Conservation (phyloP, 92 coral and sea anemone species). For the Siderastrea radians region DNA sequence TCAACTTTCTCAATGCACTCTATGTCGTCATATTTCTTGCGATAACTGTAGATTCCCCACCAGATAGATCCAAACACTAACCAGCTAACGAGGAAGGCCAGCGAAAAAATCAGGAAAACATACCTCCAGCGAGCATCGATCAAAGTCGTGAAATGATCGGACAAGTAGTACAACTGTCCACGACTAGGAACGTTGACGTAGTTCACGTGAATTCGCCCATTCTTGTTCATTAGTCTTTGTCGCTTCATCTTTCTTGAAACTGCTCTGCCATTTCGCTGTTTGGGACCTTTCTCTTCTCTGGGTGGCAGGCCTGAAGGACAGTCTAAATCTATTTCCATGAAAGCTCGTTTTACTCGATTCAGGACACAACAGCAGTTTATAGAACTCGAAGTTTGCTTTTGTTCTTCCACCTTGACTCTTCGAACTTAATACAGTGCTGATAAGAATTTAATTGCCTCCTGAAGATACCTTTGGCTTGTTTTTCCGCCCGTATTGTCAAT, state of each 20-base stretch:
- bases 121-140: constrained; percentile 97
- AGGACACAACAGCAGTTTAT: constrained; percentile 41
- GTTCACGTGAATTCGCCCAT: constrained; percentile 78
- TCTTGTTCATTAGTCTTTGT: constrained; percentile 85
- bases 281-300: constrained; percentile 69
- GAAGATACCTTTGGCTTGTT: constrained; percentile 16
- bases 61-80: constrained; percentile 88
- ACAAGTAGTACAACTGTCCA: constrained; percentile 77
- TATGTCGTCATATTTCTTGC: constrained; percentile 44
- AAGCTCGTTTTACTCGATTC: constrained; percentile 44
- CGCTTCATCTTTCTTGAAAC: constrained; percentile 76
- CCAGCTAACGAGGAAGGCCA: constrained; percentile 90
- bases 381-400: constrained; percentile 14
- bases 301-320: constrained; percentile 42
- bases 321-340: constrained; percentile 75
- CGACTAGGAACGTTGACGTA: constrained; percentile 82
- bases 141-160: constrained; percentile 96
- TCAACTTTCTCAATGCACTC: constrained; percentile 87
- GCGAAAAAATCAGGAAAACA: constrained; percentile 82
- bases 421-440: constrained; percentile 5
- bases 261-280: constrained; percentile 71
- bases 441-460: constrained; percentile 1
- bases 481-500: neutral
- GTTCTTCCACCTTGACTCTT: constrained; percentile 54
- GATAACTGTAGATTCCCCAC: constrained; percentile 89